Conservation (phyloP, 2,797 vertebrate species). For the Vireo griseus region DNA sequence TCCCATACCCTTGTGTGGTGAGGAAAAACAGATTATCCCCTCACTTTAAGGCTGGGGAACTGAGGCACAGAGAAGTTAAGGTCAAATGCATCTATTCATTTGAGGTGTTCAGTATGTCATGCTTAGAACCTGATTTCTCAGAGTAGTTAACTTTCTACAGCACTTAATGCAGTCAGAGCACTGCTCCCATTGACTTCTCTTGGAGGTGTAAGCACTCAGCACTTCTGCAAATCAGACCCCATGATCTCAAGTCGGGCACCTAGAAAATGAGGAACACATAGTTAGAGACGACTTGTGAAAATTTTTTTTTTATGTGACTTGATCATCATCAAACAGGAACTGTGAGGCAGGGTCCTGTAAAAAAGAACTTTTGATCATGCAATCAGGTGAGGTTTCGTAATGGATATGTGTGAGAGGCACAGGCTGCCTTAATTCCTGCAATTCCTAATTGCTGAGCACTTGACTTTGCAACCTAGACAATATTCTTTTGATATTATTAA, state of each 20-base stretch:
- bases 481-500: neutral
- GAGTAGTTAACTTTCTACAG: constrained; percentile 49
- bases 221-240: constrained; percentile 64
- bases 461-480: neutral
- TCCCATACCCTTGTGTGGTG: neutral
- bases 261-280: constrained; percentile 64
- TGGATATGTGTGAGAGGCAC: neutral
- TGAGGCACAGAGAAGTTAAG: neutral
- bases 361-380: neutral
- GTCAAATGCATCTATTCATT: constrained; percentile 1
- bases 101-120: constrained; percentile 1
- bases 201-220: constrained; percentile 57
- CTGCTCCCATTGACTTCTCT: constrained; percentile 61
- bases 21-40: neutral
- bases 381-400: neutral
- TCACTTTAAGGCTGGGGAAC: neutral
- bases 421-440: constrained; percentile 58
- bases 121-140: constrained; percentile 44
- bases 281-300: constrained; percentile 19
- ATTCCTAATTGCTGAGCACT: constrained; percentile 1
- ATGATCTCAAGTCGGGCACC: constrained; percentile 60
- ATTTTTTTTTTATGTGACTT: neutral
- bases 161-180: constrained; percentile 47
- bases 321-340: constrained; percentile 12
- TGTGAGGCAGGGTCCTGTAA: neutral